Evolutionary conservation across 2,797 vertebrate genomes (phyloP).

Genomic region (Molossus molossus): DNA sequence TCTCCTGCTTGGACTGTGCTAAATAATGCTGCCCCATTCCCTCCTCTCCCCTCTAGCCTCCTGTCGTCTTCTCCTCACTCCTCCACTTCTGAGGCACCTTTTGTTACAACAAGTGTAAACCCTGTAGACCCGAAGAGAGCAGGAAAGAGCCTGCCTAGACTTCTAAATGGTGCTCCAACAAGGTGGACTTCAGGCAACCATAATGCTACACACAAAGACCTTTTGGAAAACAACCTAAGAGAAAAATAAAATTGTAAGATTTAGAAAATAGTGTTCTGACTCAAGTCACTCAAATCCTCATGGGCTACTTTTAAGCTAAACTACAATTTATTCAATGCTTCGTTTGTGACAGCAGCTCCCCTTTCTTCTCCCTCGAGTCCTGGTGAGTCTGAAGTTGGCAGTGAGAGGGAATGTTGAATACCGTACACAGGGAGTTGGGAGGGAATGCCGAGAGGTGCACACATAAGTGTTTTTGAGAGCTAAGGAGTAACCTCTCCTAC

Average conservation of each 20-base stretch:
- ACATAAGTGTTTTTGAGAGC: neutral
- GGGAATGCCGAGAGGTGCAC: neutral
- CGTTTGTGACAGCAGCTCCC: neutral
- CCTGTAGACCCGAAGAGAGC: neutral
- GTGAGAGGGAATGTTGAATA: neutral
- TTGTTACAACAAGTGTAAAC: neutral
- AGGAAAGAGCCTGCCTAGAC: neutral
- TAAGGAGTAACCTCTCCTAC: neutral
- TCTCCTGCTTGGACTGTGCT: neutral
- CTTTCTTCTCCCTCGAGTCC: neutral
- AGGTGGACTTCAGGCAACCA: neutral
- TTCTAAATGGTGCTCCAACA: neutral
- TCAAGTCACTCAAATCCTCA: neutral
- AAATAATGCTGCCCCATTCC: neutral
- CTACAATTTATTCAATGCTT: neutral
- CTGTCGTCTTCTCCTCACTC: neutral
- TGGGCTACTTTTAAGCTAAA: neutral
- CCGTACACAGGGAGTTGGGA: neutral
- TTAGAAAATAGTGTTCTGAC: slow-evolving; percentile 18
- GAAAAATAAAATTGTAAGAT: neutral
- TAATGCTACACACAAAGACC: neutral
- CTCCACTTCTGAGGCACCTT: neutral
- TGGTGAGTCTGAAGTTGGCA: slow-evolving; percentile 35
- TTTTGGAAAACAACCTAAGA: neutral
- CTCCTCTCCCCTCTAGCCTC: fast-evolving